Evolutionary conservation across 1,140 invertebrate genomes (phyloP).

Genomic region (Latrodectus geometricus): DNA sequence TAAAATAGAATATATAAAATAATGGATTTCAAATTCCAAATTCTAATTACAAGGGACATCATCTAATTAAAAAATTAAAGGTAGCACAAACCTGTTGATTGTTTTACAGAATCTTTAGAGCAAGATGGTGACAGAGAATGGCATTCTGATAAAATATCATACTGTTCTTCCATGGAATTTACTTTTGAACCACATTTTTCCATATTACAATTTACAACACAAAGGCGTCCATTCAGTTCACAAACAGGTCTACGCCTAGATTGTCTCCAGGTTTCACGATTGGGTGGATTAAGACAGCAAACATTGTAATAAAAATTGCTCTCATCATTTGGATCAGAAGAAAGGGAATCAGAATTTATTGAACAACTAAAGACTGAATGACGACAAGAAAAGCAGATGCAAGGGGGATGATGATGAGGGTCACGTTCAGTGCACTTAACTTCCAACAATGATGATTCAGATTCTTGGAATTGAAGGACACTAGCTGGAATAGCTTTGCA

Average conservation of each 20-base stretch:
- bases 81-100: background rate
- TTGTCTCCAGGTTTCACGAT: constrained; percentile 47
- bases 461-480: background rate
- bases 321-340: background rate
- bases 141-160: constrained; percentile 18
- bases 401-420: constrained; percentile 44
- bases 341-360: background rate
- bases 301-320: constrained; percentile 42
- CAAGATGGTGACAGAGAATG: background rate
- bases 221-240: constrained; percentile 48
- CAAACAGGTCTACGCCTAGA: constrained; percentile 40
- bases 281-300: constrained; percentile 29
- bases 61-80: background rate
- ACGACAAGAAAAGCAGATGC: constrained; percentile 45
- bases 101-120: background rate
- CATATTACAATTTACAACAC: constrained; percentile 49
- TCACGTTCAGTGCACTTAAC: constrained; percentile 31
- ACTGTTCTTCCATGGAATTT: background rate
- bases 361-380: constrained; percentile 50
- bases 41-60: too few relatives aligned
- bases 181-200: constrained; percentile 5
- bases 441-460: constrained; percentile 23
- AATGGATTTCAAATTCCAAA: background rate
- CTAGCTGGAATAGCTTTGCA: constrained; percentile 43
- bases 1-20: background rate